Evolutionary conservation across 2,113 vertebrate genomes (phyloP), one percentile per base, ranked within the genome.

Genomic region (Leptobrachium leishanense): DNA sequence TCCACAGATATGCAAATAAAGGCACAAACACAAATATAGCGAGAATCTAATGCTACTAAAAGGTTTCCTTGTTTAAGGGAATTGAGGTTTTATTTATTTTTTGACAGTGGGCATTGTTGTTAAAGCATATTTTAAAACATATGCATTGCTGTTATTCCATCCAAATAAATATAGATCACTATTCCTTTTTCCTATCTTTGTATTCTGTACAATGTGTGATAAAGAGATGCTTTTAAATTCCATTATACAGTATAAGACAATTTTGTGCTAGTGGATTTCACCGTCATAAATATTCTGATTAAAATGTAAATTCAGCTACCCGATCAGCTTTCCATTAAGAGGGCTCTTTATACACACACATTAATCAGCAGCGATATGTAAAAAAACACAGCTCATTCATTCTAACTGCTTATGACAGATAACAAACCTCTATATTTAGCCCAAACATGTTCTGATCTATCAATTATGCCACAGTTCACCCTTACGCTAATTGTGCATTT

Each of bases 351-450:
- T 96, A 96, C 95, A 94, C 89, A 94, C 88, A 55, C 94, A 95
- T 98, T 95, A 95, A 97, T 98, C 98, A 97, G 90, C 87, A 85
- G 89, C 93, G 95, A 96, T 98, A 96, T 92, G 92, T 92, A 86
- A 90, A 87, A 89, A 96, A 40, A 68, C 94, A 94, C 96, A 93
- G 93, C 93, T 94, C 96, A 96, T 98, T 94, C 94, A 98, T 96
- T 93, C 90, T 94, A 93, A 95, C 95, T 94, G 95, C 94, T 97
- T 99, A 98, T 98, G 97, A 98, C 96, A 98, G 95, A 95, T 99
- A 97, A 98, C 98, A 97, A 95, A 95, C 94, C 94, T 94, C 95
- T 96, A 93, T 96, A 96, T 97, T 95, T 96, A 95, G 95, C 92
- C 93, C 93, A 94, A 95, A 95, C 92, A 93, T 93, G 92, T 88